Base-by-base conservation (phyloP, 2,113 vertebrate genomes). In the Aegotheles bennettii region DNA sequence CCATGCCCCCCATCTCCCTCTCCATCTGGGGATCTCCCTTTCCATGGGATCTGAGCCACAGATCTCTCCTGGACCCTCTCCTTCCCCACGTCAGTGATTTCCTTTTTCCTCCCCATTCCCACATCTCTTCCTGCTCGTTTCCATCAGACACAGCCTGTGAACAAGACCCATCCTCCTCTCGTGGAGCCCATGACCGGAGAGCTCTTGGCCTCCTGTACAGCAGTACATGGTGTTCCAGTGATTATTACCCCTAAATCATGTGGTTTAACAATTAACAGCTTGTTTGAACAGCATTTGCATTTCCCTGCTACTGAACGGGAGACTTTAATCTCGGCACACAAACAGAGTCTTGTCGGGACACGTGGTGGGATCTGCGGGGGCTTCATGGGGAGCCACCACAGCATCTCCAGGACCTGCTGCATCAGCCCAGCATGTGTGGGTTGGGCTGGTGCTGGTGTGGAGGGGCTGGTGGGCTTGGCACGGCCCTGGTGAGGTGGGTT, bases 401-500 rank as follows among this genome's bases (percentile, higher is more conserved):
- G 36, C 13, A 2, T 0, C 2, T 1, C n/a, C 13, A 3, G 4
- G 68, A 11, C 35, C 40, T 4, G 38, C 5, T 2, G 29, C n/a
- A 4, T 2, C 36, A 21, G 18, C 36, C n/a, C 20, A 2, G 1
- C 18, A 3, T 3, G 2, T 10, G 4, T 0, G 42, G 75, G 16
- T 23, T 26, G 9, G 8, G 64, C 50, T 1, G 5, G 38, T 11
- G 74, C 28, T 2, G 19, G 53, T 2, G 71, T 18, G 2, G 11
- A 16, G 51, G 68, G 63, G 17, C 11, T 1, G 5, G 0, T 8
- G 53, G 51, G 25, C 6, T 35, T 3, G 1, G 36, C 15, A 28
- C 2, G 6, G 57, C 36, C 57, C 16, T 1, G 11, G 26, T 2
- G 2, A 0, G 21, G 35, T 0, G 23, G 61, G 9, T 36, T 0